Conservation (phyloP, 2,888 invertebrate species). For the Hyposoter didymator region DNA sequence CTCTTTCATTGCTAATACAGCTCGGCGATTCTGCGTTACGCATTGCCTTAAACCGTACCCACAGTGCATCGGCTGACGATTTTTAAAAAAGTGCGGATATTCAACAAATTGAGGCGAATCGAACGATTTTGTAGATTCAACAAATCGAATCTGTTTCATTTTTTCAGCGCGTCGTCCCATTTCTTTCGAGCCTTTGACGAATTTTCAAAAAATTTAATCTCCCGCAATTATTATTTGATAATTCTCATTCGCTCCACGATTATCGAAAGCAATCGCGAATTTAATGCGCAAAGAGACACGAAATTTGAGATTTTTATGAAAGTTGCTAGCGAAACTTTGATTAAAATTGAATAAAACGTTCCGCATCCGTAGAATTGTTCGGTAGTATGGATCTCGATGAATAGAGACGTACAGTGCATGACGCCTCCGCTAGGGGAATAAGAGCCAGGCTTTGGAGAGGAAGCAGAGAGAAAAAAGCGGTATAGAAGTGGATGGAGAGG, state of each 20-base stretch:
- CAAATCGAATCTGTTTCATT: background rate
- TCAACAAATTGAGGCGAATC: background rate
- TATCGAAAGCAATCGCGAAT: too few relatives aligned
- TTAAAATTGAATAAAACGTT: constrained; percentile 28
- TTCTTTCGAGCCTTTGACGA: too few relatives aligned
- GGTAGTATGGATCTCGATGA: constrained; percentile 45
- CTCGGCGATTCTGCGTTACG: constrained; percentile 22
- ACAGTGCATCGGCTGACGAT: background rate
- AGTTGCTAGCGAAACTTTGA: constrained; percentile 23
- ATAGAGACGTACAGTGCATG: constrained; percentile 29
- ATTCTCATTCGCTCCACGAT: too few relatives aligned
- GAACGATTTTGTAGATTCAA: background rate
- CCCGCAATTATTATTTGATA: too few relatives aligned
- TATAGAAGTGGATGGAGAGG: constrained; percentile 20
- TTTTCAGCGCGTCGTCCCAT: background rate
- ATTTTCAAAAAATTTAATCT: too few relatives aligned
- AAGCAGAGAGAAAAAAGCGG: background rate
- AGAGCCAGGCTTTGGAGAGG: background rate
- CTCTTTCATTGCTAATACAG: constrained; percentile 21
- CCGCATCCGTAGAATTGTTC: constrained; percentile 44
- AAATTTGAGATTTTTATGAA: background rate
- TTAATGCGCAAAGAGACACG: background rate
- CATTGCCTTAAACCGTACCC: constrained; percentile 36
- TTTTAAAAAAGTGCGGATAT: background rate
- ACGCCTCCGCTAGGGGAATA: constrained; percentile 26